phyloP scores from a whole-genome alignment of 2,113 vertebrate species.

The Grammomys dolichurus region DNA sequence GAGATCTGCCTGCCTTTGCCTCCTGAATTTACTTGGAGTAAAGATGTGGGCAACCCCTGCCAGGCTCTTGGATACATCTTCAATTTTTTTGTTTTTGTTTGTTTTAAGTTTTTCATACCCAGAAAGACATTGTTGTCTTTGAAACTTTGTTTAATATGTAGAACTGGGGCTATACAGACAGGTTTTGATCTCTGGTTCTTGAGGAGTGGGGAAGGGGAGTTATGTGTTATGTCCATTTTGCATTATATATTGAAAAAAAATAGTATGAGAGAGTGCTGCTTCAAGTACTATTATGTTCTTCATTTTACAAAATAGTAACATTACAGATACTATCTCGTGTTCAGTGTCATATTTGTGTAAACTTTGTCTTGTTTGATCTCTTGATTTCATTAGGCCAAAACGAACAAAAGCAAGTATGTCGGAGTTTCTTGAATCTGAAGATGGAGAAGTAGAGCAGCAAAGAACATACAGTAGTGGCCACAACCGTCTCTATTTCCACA shows the following conservation, averaged over 20 bases:
- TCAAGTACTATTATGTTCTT: not conserved
- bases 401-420: constrained; percentile 98
- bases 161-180: not conserved
- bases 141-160: not conserved
- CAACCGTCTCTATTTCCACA: constrained; percentile 99
- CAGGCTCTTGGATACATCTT: not conserved
- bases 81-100: not conserved
- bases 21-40: too few species aligned
- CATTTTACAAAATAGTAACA: constrained; percentile 11
- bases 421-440: constrained; percentile 97
- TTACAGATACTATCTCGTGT: not conserved
- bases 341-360: not conserved
- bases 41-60: too few species aligned
- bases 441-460: constrained; percentile 98
- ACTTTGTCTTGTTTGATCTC: not conserved
- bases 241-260: not conserved
- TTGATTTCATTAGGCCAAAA: constrained; percentile 91
- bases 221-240: not conserved
- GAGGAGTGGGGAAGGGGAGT: too few species aligned
- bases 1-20: not conserved
- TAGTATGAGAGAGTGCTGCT: not conserved
- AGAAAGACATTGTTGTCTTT: not conserved
- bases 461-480: constrained; percentile 98
- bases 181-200: not conserved
- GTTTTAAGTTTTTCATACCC: not conserved